phyloP scores from a whole-genome alignment of 2,797 vertebrate species.

The Acanthurus lineatus region DNA sequence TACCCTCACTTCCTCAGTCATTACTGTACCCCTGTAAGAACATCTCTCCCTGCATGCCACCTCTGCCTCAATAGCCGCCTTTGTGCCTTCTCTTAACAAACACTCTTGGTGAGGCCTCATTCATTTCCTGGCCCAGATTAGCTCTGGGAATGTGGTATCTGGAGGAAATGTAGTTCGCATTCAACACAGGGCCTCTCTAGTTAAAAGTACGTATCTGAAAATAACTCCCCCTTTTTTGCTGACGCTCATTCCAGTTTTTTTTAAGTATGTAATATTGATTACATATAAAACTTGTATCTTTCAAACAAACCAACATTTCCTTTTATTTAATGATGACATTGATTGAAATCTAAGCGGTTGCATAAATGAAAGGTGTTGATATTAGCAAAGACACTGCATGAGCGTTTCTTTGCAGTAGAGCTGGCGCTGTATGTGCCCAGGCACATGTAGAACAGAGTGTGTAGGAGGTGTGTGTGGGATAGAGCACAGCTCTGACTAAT shows the following conservation, averaged over 20 bases:
- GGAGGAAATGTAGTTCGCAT: constrained; percentile 63
- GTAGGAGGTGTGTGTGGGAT: constrained; percentile 82
- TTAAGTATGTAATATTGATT: neutral
- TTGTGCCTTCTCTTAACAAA: constrained; percentile 78
- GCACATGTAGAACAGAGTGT: constrained; percentile 73
- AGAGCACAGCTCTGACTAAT: constrained; percentile 76
- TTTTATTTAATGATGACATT: constrained; percentile 1
- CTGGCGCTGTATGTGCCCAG: constrained; percentile 61
- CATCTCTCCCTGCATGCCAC: constrained; percentile 59
- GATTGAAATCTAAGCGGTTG: constrained; percentile 15
- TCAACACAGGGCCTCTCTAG: constrained; percentile 19
- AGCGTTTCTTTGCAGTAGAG: constrained; percentile 45
- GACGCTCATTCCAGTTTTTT: neutral
- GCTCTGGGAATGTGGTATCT: constrained; percentile 59
- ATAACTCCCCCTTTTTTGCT: neutral
- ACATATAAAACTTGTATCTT: neutral
- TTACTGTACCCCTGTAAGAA: constrained; percentile 60
- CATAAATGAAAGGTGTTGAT: constrained; percentile 35
- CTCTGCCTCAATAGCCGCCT: constrained; percentile 74
- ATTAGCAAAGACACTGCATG: constrained; percentile 52
- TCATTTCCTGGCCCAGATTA: constrained; percentile 71
- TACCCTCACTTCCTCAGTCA: constrained; percentile 64
- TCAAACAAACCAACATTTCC: neutral
- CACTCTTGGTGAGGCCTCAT: constrained; percentile 67
- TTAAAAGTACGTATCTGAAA: neutral